Evolutionary conservation across 2,888 invertebrate genomes (phyloP), one percentile per base, ranked within the genome.

Genomic region (Habroteleia sp.): DNA sequence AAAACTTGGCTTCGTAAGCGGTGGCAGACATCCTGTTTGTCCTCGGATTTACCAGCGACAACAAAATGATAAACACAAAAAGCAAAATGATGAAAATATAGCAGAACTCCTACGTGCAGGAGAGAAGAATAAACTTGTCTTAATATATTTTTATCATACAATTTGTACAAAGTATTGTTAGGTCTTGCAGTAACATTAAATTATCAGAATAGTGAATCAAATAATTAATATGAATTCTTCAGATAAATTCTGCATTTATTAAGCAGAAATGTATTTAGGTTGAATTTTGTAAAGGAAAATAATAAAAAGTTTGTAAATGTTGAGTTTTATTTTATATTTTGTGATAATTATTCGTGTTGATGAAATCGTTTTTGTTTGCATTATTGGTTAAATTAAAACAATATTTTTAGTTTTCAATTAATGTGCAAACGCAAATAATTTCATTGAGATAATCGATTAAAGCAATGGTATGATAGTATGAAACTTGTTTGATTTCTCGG

Each of bases 151-250:
- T 87, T 87, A 86, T 84, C 81, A 87, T 87, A 87, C 84, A 87
- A 83, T 80, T 84, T 87, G 87, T 87, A 87, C 87, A 88, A 88
- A 87, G 85, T 87, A 87, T 87, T 82, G 84, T 85, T 87, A 85
- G 84, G 81, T 85, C 82, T 84, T 83, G 83, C 82, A 80, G 79
- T 78, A 80, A 80, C 46, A 73, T 80, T 81, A 79, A 82, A 82
- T 83, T 75, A 76, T 68, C 81, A 83, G 81, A 79, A 82, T 52
- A 48, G 44, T 56, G 81, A 80, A 81, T 82, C 48, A 25, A 60
- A 33, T n/a, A 20, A 37, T 63, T 52, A n/a, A 41, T 17, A 23
- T 33, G 13, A 60, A 42, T 7, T 31, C 7, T 39, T 62, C n/a
- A 2, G 14, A 42, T 25, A 7, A 10, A 37, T 63, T 63, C 52